Evolutionary conservation across 1,140 invertebrate genomes (phyloP).

Genomic region (Probaryconus sp.): DNA sequence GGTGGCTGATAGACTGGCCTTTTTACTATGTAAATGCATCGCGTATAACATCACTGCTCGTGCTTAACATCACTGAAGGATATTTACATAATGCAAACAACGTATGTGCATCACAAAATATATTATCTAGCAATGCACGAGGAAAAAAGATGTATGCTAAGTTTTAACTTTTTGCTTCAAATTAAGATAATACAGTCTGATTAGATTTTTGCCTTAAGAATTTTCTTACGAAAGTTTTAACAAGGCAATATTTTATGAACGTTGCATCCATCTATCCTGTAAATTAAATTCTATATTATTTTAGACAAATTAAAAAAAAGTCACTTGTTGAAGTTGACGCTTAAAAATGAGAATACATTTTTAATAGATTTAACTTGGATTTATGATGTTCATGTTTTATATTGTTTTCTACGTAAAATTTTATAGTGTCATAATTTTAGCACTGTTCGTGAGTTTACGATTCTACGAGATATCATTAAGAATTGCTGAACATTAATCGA

Average conservation of each 20-base stretch:
- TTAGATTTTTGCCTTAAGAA: no score
- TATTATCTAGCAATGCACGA: no score
- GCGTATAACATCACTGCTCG: conserved; percentile 17
- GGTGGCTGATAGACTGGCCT: conserved; percentile 28
- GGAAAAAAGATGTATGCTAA: not conserved
- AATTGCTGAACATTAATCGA: conserved; percentile 17
- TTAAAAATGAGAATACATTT: not conserved
- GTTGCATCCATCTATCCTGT: no score
- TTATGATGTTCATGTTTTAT: no score
- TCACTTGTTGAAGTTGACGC: not conserved
- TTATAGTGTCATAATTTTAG: conserved; percentile 7
- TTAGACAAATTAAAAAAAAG: not conserved
- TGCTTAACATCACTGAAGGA: conserved; percentile 25
- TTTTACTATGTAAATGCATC: conserved; percentile 38
- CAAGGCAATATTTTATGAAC: no score
- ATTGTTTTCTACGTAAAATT: conserved; percentile 8
- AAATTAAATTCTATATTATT: no score
- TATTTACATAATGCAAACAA: conserved; percentile 37
- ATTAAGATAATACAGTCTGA: no score
- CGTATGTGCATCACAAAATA: conserved; percentile 4
- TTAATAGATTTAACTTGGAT: not conserved
- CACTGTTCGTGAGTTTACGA: conserved; percentile 11
- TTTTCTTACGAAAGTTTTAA: not conserved
- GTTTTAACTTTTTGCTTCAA: no score
- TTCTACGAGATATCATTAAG: not conserved